Base-by-base conservation (phyloP, 2,888 invertebrate species). In the Galeopsomyia nigrocyanea region DNA sequence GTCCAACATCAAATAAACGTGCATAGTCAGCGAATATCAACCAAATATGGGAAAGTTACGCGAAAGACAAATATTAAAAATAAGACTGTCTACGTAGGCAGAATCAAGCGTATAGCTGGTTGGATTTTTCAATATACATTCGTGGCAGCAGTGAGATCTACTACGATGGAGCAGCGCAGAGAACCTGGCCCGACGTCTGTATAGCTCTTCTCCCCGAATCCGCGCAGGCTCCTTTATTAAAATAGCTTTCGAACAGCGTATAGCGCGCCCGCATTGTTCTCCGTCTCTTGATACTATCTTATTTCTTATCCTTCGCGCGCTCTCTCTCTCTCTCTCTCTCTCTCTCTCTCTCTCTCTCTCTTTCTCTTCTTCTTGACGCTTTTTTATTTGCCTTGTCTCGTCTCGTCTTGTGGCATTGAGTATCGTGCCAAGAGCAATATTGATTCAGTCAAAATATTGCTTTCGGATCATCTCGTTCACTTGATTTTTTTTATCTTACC, bases 191-290 rank as follows among this genome's bases (percentile, higher is more conserved):
- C 47, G 19, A 17, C 50, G 31, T 22, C n/a, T 47, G 46, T 9
- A 16, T 14, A 57, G 31, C 57, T 57, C n/a, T 14, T 7, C 7
- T 57, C 57, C 6, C 10, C 31, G n/a, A 26, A 16, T 53, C 46
- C 53, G 50, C 22, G 51, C 53, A n/a, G 2, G 60, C 22, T 14
- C 60, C 62, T 71, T 65, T 71, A 71, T 71, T 66, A 66, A 66
- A 71, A 71, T 71, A 71, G 61, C 66, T 71, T 31, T 65, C 61
- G 46, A 71, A 65, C 65, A 47, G 53, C 46, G 65, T 47, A 56
- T 10, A 16, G 19, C 26, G 13, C 49, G 49, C 2, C 14, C 31
- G 6, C 55, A 64, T 70, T 55, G 47, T 61, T 68, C 17, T 9
- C 16, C 16, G n/a, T 39, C n/a, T 50, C 46, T 63, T 46, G 62